A percentile compares a stretch with the other conserved stretches of the same genome.
Conservation (phyloP, 2,113 vertebrate genomes). For the Oncorhynchus mykiss region DNA sequence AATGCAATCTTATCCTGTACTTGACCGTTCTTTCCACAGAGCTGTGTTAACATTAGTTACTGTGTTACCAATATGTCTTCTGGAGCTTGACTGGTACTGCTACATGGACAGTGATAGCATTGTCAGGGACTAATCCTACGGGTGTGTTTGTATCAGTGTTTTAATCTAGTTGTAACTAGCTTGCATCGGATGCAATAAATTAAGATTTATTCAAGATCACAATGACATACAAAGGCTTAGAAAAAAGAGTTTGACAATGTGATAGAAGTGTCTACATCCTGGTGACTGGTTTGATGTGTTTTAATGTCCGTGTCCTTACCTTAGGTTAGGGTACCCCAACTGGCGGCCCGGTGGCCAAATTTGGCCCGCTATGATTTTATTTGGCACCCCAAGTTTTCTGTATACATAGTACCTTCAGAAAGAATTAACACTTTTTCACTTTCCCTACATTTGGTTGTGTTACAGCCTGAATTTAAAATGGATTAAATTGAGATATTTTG, state of each 20-base stretch:
- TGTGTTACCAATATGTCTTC: not conserved
- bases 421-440: too few relatives aligned
- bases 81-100: not conserved
- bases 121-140: not conserved
- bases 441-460: too few relatives aligned
- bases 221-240: too few relatives aligned
- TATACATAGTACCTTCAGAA: too few relatives aligned
- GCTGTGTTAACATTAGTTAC: not conserved
- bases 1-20: not conserved
- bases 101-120: not conserved
- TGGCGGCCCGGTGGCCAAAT: too few relatives aligned
- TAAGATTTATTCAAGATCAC: not conserved
- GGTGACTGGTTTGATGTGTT: not conserved
- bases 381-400: too few relatives aligned
- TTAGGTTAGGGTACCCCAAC: not conserved
- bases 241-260: too few relatives aligned
- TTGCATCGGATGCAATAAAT: not conserved
- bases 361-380: too few relatives aligned
- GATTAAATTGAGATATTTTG: too few relatives aligned
- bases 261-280: not conserved
- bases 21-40: not conserved
- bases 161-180: not conserved
- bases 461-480: too few relatives aligned
- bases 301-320: not conserved
- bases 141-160: not conserved